Evolutionary conservation across 2,888 invertebrate species (phyloP), one percentile per base, ranked within the genome.

Genomic region (Noctua pronuba): DNA sequence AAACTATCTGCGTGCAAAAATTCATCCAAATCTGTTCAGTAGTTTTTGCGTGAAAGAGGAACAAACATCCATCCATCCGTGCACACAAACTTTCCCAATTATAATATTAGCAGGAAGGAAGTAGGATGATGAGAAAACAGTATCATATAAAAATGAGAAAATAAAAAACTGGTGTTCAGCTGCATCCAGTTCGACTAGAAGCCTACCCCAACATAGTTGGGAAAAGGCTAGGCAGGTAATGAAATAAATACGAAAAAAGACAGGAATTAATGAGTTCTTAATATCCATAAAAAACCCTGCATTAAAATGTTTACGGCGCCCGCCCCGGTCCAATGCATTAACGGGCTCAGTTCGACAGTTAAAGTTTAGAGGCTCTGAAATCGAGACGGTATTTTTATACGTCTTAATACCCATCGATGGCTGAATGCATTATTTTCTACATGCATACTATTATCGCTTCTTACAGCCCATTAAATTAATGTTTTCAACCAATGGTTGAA

Each of bases 311-410:
- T 81, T 49, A 11, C 62, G 41, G 41, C 31, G 46, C 67, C 79
- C 74, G 80, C 7, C 38, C 41, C 55, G n/a, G 2, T 46, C 6
- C 58, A 24, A 21, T 79, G 76, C 77, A 71, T 79, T 80, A 80
- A 70, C 69, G 24, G 46, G 41, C 68, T 75, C 21, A 64, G 73
- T 86, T 86, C 75, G 83, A 77, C 81, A 85, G 87, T 84, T 84
- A 16, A 41, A 38, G n/a, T n/a, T 68, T 28, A 80, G 78, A 73
- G 72, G 67, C 38, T 79, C 35, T 21, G 66, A 78, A 73, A 73
- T 76, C 18, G 76, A 81, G 55, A 68, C 55, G 41, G 31, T 82
- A 79, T 85, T 84, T 83, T 79, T 79, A 16, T 38, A 67, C 28
- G 10, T n/a, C 4, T 6, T 38, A 10, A 24, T 38, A 71, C 41